phyloP scores from a whole-genome alignment of 37 sponge, comb jelly and placozoan species.

The Eunapius fragilis region DNA sequence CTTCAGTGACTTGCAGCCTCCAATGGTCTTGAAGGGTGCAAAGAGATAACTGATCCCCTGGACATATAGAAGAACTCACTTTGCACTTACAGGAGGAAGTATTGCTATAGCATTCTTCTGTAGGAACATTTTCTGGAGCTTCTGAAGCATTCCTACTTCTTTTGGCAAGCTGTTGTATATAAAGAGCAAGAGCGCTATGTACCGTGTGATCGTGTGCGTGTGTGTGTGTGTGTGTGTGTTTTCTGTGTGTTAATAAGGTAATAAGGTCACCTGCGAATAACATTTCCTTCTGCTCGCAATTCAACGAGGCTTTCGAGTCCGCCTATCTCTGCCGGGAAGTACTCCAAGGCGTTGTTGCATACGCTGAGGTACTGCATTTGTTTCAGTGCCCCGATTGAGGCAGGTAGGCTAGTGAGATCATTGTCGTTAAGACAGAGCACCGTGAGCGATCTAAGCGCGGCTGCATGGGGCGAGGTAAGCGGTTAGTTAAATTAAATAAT shows the following conservation, averaged over 20 bases:
- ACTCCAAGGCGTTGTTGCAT: conserved; percentile 26
- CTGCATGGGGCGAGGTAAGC: too few species aligned
- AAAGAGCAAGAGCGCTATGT: not conserved
- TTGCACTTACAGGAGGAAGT: conserved; percentile 40
- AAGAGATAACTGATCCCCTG: not conserved
- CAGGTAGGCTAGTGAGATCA: conserved; percentile 21
- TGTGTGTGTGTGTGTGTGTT: too few species aligned
- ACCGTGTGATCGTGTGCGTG: not conserved
- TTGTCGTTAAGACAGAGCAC: conserved; percentile 61
- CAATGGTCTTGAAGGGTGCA: conserved; percentile 21
- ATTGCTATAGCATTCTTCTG: conserved; percentile 52
- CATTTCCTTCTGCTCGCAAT: conserved; percentile 53
- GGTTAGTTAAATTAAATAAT: too few species aligned
- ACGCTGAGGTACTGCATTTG: conserved; percentile 42
- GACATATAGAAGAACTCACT: conserved; percentile 34
- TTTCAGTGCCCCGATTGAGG: conserved; percentile 10
- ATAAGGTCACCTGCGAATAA: conserved; percentile 13
- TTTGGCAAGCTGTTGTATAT: conserved; percentile 54
- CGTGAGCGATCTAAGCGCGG: not conserved
- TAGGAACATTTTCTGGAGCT: conserved; percentile 43
- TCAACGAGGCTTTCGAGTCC: conserved; percentile 36
- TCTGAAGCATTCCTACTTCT: conserved; percentile 22
- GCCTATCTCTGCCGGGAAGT: conserved; percentile 41
- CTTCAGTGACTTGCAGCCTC: conserved; percentile 29
- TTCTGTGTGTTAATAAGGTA: too few species aligned